A percentile compares a stretch with the other conserved stretches of the same genome.
These are phyloP conservation scores for Meteorus colon DNA, from an alignment of 2,888 invertebrate species.

Conservation along the genomic window DNA sequence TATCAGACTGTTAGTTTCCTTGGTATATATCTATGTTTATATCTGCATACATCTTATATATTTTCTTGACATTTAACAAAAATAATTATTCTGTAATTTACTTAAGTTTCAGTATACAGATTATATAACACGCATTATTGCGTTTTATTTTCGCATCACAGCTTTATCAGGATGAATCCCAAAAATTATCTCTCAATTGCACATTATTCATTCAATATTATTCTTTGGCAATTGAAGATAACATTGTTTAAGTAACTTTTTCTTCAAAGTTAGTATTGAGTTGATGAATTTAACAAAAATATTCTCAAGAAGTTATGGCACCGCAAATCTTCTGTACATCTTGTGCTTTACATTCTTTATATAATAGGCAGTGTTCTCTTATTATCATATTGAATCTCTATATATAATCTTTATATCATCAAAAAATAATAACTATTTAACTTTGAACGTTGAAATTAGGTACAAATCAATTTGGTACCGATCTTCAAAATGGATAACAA, in stretches of 20 bases:
- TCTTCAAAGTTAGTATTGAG: not conserved
- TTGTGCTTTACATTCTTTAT: not conserved
- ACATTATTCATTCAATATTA: conserved; percentile 27
- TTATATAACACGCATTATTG: conserved; percentile 6
- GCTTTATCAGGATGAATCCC: conserved; percentile 33
- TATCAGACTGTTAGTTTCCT: conserved; percentile 47
- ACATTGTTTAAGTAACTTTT: not conserved
- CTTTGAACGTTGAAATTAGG: not conserved
- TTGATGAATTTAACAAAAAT: conserved; percentile 5
- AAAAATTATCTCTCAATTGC: conserved; percentile 25
- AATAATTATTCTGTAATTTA: conserved; percentile 25
- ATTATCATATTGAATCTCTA: not conserved
- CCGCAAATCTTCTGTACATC: not conserved
- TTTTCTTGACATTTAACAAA: conserved; percentile 27
- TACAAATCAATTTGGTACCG: not conserved
- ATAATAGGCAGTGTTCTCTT: not conserved
- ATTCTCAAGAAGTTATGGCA: conserved; percentile 21
- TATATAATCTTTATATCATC: not conserved
- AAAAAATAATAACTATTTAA: conserved; percentile 4
- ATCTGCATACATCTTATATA: conserved; percentile 5
- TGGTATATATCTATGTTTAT: conserved; percentile 33
- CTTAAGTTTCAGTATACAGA: conserved; percentile 20
- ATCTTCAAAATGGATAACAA: conserved; percentile 9
- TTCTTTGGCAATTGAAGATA: conserved; percentile 19
- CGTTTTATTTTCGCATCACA: conserved; percentile 18